Percentiles rank a stretch among this genome's conserved stretches.
These are phyloP conservation scores for Silvanus unidentatus DNA, from an alignment of 2,888 invertebrate genomes.

Conservation along the genomic window DNA sequence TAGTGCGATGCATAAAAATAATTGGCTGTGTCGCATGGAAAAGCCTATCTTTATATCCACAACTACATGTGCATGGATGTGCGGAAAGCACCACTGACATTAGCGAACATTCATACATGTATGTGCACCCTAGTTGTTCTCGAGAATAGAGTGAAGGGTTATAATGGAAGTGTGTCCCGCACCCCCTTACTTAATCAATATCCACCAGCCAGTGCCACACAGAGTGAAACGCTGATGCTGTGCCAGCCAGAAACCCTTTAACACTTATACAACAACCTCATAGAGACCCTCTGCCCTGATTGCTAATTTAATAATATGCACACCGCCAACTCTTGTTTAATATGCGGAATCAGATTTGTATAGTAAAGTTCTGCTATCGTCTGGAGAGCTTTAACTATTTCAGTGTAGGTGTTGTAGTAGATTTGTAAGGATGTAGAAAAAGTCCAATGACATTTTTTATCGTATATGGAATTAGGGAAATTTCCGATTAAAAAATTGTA, in stretches of 20 bases:
- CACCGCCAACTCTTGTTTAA: constrained; percentile 45
- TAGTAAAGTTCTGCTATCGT: constrained; percentile 44
- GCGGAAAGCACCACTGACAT: constrained; percentile 9
- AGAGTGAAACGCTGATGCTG: neutral
- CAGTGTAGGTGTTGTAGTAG: too few species aligned
- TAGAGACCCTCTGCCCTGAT: constrained; percentile 32
- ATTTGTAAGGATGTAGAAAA: too few species aligned
- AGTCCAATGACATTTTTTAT: too few species aligned
- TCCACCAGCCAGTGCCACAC: constrained; percentile 17
- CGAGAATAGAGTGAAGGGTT: constrained; percentile 30
- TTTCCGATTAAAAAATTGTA: too few species aligned
- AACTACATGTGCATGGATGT: constrained; percentile 1
- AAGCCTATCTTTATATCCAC: constrained; percentile 7
- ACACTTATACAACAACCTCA: constrained; percentile 15
- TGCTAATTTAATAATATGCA: constrained; percentile 48
- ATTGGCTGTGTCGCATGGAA: constrained; percentile 19
- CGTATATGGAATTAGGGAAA: too few species aligned
- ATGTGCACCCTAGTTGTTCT: constrained; percentile 23
- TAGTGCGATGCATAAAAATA: constrained; percentile 12
- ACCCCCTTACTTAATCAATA: constrained; percentile 34
- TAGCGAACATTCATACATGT: constrained; percentile 7
- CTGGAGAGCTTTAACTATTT: constrained; percentile 17
- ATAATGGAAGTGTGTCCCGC: constrained; percentile 25
- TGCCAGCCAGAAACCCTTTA: neutral
- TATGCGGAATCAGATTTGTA: constrained; percentile 52